Percentiles rank a stretch among this genome's conserved stretches.
Evolutionary conservation across 2,113 vertebrate species (phyloP).

Genomic region (Cynoglossus semilaevis): DNA sequence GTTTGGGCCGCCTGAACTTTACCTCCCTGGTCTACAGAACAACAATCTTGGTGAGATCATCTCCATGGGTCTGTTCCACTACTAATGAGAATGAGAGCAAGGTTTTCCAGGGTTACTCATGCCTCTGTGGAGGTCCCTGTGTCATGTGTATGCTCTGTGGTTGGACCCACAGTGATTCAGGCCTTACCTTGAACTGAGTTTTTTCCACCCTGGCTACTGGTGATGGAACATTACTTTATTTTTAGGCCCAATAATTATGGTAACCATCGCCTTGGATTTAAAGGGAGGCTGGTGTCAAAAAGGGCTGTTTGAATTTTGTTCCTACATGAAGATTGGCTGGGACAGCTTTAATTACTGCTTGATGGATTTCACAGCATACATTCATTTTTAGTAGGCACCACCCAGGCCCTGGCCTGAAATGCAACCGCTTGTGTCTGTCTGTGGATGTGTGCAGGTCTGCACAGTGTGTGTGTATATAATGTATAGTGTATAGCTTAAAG

Average conservation of each 20-base stretch:
- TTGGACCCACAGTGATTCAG: constrained; percentile 40
- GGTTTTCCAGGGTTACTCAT: constrained; percentile 57
- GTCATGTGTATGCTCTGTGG: constrained; percentile 55
- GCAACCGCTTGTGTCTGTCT: no score
- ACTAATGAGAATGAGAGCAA: constrained; percentile 49
- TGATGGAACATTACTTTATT: constrained; percentile 16
- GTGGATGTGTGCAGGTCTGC: no score
- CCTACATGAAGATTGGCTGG: no score
- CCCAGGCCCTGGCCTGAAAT: no score
- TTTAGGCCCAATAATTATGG: constrained; percentile 6
- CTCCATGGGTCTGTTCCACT: constrained; percentile 44
- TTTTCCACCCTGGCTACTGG: constrained; percentile 28
- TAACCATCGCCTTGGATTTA: constrained; percentile 5
- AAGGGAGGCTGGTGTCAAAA: background rate
- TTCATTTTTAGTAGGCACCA: background rate
- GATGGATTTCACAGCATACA: background rate
- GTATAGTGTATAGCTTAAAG: no score
- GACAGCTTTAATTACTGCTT: no score
- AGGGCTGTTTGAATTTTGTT: constrained; percentile 3
- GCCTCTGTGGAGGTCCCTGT: constrained; percentile 56
- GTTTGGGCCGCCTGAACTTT: constrained; percentile 17
- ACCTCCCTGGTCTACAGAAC: constrained; percentile 54
- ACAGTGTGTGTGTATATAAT: no score
- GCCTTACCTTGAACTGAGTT: constrained; percentile 37
- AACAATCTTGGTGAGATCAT: constrained; percentile 56